A percentile compares a stretch with the other conserved stretches of the same genome.
Evolutionary conservation across 2,888 invertebrate genomes (phyloP).

Genomic region (Diarsia brunnea): DNA sequence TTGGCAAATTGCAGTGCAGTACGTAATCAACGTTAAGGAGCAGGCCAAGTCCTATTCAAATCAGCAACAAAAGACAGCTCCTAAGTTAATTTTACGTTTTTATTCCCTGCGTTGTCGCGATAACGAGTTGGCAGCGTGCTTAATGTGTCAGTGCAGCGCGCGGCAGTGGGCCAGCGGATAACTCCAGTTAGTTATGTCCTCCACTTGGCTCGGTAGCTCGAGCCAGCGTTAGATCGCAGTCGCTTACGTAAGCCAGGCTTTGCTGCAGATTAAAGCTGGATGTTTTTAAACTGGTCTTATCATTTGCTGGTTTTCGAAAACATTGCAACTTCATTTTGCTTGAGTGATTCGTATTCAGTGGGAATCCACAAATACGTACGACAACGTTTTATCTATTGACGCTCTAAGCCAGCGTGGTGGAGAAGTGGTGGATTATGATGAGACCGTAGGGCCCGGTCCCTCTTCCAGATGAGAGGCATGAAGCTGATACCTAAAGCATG

Average conservation of each 20-base stretch:
- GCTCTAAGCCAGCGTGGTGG: neutral
- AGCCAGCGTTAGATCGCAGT: conserved; percentile 34
- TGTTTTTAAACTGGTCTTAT: conserved; percentile 1
- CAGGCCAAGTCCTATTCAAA: conserved; percentile 37
- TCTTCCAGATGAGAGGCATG: neutral
- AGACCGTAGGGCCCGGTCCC: neutral
- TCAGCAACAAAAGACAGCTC: conserved; percentile 22
- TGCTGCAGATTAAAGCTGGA: conserved; percentile 28
- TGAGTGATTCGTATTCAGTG: neutral
- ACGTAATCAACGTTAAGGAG: neutral
- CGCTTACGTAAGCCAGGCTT: conserved; percentile 51
- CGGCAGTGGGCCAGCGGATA: conserved; percentile 69
- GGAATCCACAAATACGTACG: neutral
- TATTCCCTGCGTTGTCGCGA: conserved; percentile 46
- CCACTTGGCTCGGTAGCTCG: conserved; percentile 63
- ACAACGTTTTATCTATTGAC: neutral
- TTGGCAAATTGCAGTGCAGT: conserved; percentile 5
- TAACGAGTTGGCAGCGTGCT: conserved; percentile 70
- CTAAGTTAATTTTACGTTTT: conserved; percentile 31
- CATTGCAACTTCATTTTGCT: neutral
- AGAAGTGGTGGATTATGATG: neutral
- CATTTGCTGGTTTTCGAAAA: neutral
- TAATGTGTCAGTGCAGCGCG: conserved; percentile 73
- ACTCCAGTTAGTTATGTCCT: conserved; percentile 66
- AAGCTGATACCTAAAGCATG: neutral